A percentile compares a stretch with the other conserved stretches of the same genome.
Conservation (phyloP, 2,113 vertebrate genomes). For the Martes martes region DNA sequence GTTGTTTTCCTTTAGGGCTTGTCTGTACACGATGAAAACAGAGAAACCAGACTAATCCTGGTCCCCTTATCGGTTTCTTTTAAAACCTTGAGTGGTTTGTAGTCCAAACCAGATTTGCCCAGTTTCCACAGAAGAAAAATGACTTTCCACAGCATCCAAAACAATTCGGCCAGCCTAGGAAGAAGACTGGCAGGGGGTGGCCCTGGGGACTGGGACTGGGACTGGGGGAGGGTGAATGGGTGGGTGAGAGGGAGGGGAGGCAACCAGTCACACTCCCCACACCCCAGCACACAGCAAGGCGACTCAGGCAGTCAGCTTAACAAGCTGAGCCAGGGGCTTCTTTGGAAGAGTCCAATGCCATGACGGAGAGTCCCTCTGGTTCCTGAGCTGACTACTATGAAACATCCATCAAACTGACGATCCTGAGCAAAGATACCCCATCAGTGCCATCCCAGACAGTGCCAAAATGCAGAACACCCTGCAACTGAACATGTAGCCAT, state of each 20-base stretch:
- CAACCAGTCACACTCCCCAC: background rate
- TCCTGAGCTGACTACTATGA: background rate
- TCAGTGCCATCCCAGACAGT: background rate
- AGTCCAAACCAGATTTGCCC: constrained; percentile 44
- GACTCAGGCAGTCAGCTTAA: background rate
- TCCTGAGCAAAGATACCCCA: background rate
- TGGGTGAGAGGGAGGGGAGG: no score
- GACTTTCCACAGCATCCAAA: constrained; percentile 58
- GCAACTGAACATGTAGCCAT: background rate
- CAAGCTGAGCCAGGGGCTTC: background rate
- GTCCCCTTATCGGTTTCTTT: constrained; percentile 24
- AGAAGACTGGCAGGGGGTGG: background rate
- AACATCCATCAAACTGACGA: background rate
- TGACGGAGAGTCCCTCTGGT: background rate
- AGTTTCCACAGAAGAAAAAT: constrained; percentile 57
- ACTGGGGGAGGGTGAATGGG: no score
- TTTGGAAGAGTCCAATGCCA: background rate
- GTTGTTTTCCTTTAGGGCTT: constrained; percentile 44
- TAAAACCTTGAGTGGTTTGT: constrained; percentile 32
- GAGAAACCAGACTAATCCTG: constrained; percentile 46
- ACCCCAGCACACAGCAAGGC: no score
- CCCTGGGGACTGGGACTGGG: background rate
- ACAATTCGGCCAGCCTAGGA: constrained; percentile 30
- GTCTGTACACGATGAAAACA: constrained; percentile 15
- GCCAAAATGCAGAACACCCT: background rate